Evolutionary conservation across 2,113 vertebrate genomes (phyloP), one percentile per base, ranked within the genome.

Genomic region (Saiga tatarica): DNA sequence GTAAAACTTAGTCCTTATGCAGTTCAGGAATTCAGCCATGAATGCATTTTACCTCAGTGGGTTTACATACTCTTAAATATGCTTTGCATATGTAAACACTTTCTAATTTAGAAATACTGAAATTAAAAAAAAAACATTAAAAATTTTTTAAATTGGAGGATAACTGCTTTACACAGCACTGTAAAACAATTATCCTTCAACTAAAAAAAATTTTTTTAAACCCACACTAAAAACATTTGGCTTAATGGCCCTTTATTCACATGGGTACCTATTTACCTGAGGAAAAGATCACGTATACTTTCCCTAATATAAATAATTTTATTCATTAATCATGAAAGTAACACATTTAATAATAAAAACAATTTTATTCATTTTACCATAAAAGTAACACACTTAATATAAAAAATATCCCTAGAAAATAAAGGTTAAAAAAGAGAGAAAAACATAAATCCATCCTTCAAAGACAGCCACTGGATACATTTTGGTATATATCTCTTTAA

Each of bases 91-190:
- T 55, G 13, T 10, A 84, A 50, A 1, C 45, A 82, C 21, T 19
- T 97, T 78, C 52, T 95, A 94, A 89, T 97, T 97, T 87, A 81
- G 42, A 91, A 97, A 79, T 53, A 86, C 57, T 67, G 5, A 86
- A 47, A 67, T 33, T 62, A 2, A 0, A 10, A 67, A n/a, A 67
- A 39, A 23, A 21, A 23, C 9, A 2, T 11, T 59, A 2, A 25
- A 57, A 26, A 25, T 0, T 17, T 16, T 71, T 71, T 71, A 39
- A 71, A 71, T 23, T n/a, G n/a, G 67, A 71, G n/a, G n/a, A 71
- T 39, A 71, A 71, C 19, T 71, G 67, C 67, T 71, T 26, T 26
- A 76, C 23, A 42, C 23, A 42, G 39, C 21, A 76, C 36, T 76
- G 36, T 42, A 76, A 76, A 42, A 76, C 36, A 76, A 76, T 76